Base-by-base conservation (phyloP, 1,140 invertebrate species). In the Lordiphosa clarofinis region DNA sequence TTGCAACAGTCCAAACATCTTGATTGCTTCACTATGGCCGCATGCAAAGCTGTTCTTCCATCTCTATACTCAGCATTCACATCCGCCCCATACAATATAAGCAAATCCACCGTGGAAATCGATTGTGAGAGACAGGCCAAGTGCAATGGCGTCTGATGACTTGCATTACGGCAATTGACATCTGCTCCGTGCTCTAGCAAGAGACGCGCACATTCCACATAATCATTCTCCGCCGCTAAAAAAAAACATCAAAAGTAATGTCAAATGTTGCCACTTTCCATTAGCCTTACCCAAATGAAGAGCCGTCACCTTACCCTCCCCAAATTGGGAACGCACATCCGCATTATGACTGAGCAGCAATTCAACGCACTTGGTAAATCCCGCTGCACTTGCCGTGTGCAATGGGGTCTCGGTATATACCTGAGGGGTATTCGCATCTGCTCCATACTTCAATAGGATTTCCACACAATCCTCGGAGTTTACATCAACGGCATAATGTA, bases 351-450 rank as follows among this genome's bases (percentile, higher is more conserved):
- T 90, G 24, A 96, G 88, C 2, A 96, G 89, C 12, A 96, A 74
- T 73, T 92, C 92, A 4, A 95, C 90, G 74, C 94, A 94, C 47
- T 90, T 89, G 0, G 91, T 89, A 24, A 92, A 92, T 7, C 95
- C 95, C 31, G 94, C 89, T 40, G 93, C 92, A 11, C 94, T 93
- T 7, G 95, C 95, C 3, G 96, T 93, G 64, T 96, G 95, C 4
- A 97, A 86, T 0, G 95, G 95, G 0, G 95, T 96, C 90, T 96
- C 95, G 4, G 94, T 95, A 66, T 93, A 95, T 19, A 95, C 94
- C 90, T 95, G 94, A n/a, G 93, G 92, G 53, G 94, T 95, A 68
- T 95, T 94, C 38, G 94, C 93, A 72, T 91, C 92, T 4, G 94
- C 94, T 21, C 94, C 94, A 39, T 92, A 91, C 67, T 93, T 91